Evolutionary conservation across 2,113 vertebrate species (phyloP).

Genomic region (Addax nasomaculatus): DNA sequence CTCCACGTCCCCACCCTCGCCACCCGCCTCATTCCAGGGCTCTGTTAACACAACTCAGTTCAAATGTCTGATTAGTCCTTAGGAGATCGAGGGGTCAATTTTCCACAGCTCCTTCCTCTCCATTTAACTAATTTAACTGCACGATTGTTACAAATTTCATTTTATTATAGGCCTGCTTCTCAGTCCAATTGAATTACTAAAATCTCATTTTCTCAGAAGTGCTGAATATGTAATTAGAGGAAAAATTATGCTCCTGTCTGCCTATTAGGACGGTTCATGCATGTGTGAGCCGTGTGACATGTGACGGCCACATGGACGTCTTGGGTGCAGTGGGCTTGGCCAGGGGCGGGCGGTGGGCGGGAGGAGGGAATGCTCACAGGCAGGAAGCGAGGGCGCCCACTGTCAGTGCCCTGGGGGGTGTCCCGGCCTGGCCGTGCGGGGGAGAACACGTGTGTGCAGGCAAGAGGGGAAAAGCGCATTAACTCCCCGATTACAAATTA

Average conservation of each 20-base stretch:
- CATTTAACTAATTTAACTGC: slow-evolving; percentile 89
- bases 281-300: slow-evolving; percentile 49
- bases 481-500: slow-evolving; percentile 50
- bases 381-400: accelerated
- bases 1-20: background rate
- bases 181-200: slow-evolving; percentile 93
- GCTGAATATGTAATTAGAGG: slow-evolving; percentile 92
- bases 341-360: background rate
- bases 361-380: background rate
- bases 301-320: background rate
- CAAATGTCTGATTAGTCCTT: slow-evolving; percentile 83
- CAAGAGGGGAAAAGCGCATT: slow-evolving; percentile 50
- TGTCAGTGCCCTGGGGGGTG: accelerated
- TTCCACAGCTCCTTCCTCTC: slow-evolving; percentile 85
- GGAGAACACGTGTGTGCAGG: background rate
- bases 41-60: slow-evolving; percentile 78
- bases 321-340: slow-evolving; percentile 4
- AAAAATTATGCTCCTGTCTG: slow-evolving; percentile 82
- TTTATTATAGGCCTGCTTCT: slow-evolving; percentile 89
- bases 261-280: slow-evolving; percentile 79
- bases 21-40: background rate
- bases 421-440: background rate
- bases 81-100: slow-evolving; percentile 85
- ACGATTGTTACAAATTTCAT: slow-evolving; percentile 88
- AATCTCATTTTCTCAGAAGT: slow-evolving; percentile 95